Conservation (phyloP, 2,113 vertebrate species). For the Malurus melanocephalus region DNA sequence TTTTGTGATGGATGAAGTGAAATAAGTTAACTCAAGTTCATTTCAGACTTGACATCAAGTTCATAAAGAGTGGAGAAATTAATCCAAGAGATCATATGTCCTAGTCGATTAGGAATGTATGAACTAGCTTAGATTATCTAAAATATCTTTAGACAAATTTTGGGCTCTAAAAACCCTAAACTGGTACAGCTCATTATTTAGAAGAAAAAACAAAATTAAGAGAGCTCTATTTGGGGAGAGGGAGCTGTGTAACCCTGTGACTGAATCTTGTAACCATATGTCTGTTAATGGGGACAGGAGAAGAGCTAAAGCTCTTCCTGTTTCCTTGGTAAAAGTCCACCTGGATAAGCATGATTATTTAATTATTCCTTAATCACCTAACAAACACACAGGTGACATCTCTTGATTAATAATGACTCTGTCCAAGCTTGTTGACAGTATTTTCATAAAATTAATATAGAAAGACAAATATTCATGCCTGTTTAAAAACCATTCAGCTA, state of each 20-base stretch:
- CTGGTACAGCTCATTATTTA: background rate
- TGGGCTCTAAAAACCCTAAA: background rate
- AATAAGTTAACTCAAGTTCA: background rate
- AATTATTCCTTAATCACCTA: background rate
- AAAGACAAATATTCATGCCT: background rate
- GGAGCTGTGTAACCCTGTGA: background rate
- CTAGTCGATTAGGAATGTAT: background rate
- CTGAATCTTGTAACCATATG: background rate
- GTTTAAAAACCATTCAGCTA: background rate
- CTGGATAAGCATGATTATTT: background rate
- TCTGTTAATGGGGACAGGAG: fast-evolving
- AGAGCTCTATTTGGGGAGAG: background rate
- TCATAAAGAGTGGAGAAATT: background rate
- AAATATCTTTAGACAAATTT: background rate
- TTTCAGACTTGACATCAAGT: background rate
- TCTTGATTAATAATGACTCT: background rate
- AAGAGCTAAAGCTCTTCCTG: background rate
- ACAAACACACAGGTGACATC: background rate
- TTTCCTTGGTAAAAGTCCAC: background rate
- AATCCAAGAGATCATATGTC: background rate
- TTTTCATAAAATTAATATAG: background rate
- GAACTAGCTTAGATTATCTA: background rate
- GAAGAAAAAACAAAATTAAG: background rate
- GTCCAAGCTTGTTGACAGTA: background rate
- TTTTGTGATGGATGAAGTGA: background rate